Evolutionary conservation across 2,113 vertebrate genomes (phyloP).

Genomic region (Empidonax alnorum): DNA sequence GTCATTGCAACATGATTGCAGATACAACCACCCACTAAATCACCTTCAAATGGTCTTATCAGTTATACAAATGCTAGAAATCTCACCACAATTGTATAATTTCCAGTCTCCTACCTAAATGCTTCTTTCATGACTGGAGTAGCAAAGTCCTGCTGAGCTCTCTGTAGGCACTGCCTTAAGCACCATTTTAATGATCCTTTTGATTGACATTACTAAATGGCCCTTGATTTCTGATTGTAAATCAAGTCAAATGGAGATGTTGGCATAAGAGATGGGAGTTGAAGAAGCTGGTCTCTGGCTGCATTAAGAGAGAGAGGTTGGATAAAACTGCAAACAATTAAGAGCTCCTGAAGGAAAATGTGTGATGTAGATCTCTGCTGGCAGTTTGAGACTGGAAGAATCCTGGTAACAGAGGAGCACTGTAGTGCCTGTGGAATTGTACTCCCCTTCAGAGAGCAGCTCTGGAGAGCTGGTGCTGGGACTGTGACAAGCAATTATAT

Average conservation of each 20-base stretch:
- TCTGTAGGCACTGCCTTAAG: not conserved
- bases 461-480: not conserved
- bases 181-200: not conserved
- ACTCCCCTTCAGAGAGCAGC: not conserved
- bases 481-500: not conserved
- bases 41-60: not conserved
- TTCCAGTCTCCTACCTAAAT: not conserved
- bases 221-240: not conserved
- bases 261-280: not conserved
- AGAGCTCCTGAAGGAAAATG: not conserved
- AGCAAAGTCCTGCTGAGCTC: not conserved
- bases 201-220: not conserved
- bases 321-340: not conserved
- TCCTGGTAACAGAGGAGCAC: not conserved
- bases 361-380: not conserved
- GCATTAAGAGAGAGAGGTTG: not conserved
- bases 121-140: not conserved
- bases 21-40: not conserved
- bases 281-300: not conserved
- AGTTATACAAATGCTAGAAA: not conserved
- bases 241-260: not conserved
- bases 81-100: not conserved
- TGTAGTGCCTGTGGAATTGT: not conserved
- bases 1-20: not conserved
- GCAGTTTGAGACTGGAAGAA: not conserved